Evolutionary conservation across 2,888 invertebrate species (phyloP).

Genomic region (Therioaphis trifolii): DNA sequence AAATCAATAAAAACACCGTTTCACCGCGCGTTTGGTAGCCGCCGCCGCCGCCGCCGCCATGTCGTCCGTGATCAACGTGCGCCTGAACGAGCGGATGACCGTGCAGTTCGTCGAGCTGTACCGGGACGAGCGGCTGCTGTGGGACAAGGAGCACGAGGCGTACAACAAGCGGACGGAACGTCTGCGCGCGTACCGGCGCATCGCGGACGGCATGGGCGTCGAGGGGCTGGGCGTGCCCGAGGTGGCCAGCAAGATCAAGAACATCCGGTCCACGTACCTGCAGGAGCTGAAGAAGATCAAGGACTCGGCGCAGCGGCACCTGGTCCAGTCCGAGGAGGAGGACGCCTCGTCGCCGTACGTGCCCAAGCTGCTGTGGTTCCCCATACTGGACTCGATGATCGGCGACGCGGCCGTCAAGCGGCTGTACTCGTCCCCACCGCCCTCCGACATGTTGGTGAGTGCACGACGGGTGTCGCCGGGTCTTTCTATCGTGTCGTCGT

Average conservation of each 20-base stretch:
- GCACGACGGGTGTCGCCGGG: too few relatives aligned
- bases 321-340: neutral
- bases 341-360: slow-evolving; percentile 27
- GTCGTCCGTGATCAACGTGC: slow-evolving; percentile 49
- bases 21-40: neutral
- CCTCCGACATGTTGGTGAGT: slow-evolving; percentile 34
- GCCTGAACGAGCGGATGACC: slow-evolving; percentile 43
- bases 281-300: slow-evolving; percentile 54
- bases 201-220: slow-evolving; percentile 38
- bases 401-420: slow-evolving; percentile 38
- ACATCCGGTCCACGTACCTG: slow-evolving; percentile 51
- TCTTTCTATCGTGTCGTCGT: too few relatives aligned
- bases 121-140: slow-evolving; percentile 46
- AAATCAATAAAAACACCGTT: neutral
- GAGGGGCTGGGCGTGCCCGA: slow-evolving; percentile 42
- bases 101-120: slow-evolving; percentile 43
- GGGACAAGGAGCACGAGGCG: slow-evolving; percentile 47
- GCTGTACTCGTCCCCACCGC: slow-evolving; percentile 32
- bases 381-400: slow-evolving; percentile 41
- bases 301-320: slow-evolving; percentile 27
- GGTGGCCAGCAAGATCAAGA: slow-evolving; percentile 54
- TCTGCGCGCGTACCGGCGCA: slow-evolving; percentile 28
- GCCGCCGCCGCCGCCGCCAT: neutral
- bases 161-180: slow-evolving; percentile 50
- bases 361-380: slow-evolving; percentile 41